Evolutionary conservation across 2,888 invertebrate genomes (phyloP), one percentile per base, ranked within the genome.

Genomic region (Tethea ocularis): DNA sequence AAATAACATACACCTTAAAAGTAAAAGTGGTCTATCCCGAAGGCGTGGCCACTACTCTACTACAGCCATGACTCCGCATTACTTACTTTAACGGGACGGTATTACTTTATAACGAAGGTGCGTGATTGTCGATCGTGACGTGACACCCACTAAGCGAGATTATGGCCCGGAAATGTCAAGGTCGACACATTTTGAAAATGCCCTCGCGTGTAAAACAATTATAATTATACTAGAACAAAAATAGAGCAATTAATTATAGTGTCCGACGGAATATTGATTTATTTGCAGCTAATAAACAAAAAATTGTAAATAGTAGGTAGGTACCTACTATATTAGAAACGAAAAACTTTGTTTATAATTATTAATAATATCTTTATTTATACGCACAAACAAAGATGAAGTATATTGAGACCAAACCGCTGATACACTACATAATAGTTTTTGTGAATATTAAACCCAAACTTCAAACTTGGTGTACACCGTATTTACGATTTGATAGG

Each of bases 1-100:
- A 71, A 69, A 72, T 66, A 74, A 74, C 74, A 81, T n/a, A 7
- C 26, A 26, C 77, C 81, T 81, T 79, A 82, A 88, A 91, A 91
- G 91, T 91, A 91, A 91, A 91, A 91, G 91, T 91, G 85, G 83
- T 83, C 75, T 74, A 82, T 89, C 91, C 89, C 82, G 83, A 80
- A 87, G 88, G 88, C 84, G 86, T 84, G 86, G 79, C 78, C 70
- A 69, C 74, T 70, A 62, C 75, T 78, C 78, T 69, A 69, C 74
- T 70, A 62, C 75, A 83, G 75, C 83, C 86, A 80, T 88, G 84
- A 83, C 83, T 83, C 72, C 73, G 66, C 72, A 64, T 75, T 75
- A 17, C 15, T 2, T 41, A 74, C 61, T 63, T 66, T 69, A 69
- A 71, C 68, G 62, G 70, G 71, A 68, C 68, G 60, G 61, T 71